These are phyloP conservation scores for Megamerina dolium DNA, from an alignment of 2,888 invertebrate species.

Conservation along the genomic window DNA sequence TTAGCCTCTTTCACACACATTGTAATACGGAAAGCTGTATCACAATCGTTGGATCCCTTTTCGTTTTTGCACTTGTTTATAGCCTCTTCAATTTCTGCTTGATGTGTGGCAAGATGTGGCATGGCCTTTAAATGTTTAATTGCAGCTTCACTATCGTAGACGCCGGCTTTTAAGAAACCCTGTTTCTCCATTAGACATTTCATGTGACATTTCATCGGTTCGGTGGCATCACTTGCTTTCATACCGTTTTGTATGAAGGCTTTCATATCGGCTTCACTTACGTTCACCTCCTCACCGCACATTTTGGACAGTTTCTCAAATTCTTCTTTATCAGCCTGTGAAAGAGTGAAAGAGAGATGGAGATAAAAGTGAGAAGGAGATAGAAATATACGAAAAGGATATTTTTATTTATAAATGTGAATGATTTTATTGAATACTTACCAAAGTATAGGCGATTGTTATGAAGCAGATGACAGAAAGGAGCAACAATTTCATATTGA, in stretches of 20 bases:
- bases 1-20: conserved; percentile 35
- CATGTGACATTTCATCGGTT: conserved; percentile 34
- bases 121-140: conserved; percentile 21
- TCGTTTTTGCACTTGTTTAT: conserved; percentile 32
- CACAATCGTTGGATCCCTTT: conserved; percentile 37
- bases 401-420: no score
- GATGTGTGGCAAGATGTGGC: conserved; percentile 27
- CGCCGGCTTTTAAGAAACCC: conserved; percentile 32
- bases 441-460: no score
- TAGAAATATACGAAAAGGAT: no score
- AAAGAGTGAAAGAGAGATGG: not conserved
- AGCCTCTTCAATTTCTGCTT: conserved; percentile 27
- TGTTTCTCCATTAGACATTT: conserved; percentile 40
- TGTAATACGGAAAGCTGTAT: conserved; percentile 36
- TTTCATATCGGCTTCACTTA: conserved; percentile 27
- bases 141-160: conserved; percentile 27
- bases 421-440: no score
- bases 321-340: conserved; percentile 1
- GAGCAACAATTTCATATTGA: no score
- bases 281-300: conserved; percentile 28
- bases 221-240: conserved; percentile 25
- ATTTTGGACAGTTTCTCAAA: conserved; percentile 9
- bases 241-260: conserved; percentile 22
- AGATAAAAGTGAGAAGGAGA: no score
- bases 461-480: no score